A percentile compares a stretch with the other conserved stretches of the same genome.
These are phyloP conservation scores for Musca vetustissima DNA, from an alignment of 1,140 invertebrate genomes.

Conservation along the genomic window DNA sequence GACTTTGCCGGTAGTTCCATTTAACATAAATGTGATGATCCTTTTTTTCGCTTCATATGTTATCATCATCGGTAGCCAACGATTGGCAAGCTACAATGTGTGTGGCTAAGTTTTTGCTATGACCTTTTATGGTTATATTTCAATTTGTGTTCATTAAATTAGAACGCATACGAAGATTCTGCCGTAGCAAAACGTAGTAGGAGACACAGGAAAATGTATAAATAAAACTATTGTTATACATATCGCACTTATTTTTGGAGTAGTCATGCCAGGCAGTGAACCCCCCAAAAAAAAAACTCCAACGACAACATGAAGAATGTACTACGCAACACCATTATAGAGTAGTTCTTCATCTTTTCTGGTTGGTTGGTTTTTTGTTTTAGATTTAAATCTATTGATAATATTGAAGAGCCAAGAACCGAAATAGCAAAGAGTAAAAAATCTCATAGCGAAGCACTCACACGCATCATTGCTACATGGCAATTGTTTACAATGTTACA, in stretches of 20 bases:
- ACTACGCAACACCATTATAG: background rate
- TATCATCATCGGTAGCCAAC: background rate
- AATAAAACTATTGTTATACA: slow-evolving; percentile 22
- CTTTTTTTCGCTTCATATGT: slow-evolving; percentile 7
- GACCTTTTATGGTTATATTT: slow-evolving; percentile 25
- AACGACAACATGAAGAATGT: background rate
- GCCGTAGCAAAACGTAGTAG: background rate
- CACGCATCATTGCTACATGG: background rate
- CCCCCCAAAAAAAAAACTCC: too few species aligned
- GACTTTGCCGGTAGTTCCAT: too few species aligned
- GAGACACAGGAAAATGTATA: too few species aligned
- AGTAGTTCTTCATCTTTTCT: slow-evolving; percentile 2
- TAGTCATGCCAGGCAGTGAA: background rate
- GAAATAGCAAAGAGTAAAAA: background rate
- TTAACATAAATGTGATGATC: slow-evolving; percentile 8
- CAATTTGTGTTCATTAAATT: slow-evolving; percentile 25
- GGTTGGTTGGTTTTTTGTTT: too few species aligned
- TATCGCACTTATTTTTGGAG: background rate
- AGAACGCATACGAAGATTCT: slow-evolving; percentile 5
- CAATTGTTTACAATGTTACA: background rate
- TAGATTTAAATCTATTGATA: slow-evolving; percentile 18
- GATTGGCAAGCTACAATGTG: background rate
- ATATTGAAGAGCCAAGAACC: background rate
- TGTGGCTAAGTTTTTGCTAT: slow-evolving; percentile 5
- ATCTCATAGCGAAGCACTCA: background rate